Conservation (phyloP, 2,797 vertebrate species). For the Halcyon leucocephala region DNA sequence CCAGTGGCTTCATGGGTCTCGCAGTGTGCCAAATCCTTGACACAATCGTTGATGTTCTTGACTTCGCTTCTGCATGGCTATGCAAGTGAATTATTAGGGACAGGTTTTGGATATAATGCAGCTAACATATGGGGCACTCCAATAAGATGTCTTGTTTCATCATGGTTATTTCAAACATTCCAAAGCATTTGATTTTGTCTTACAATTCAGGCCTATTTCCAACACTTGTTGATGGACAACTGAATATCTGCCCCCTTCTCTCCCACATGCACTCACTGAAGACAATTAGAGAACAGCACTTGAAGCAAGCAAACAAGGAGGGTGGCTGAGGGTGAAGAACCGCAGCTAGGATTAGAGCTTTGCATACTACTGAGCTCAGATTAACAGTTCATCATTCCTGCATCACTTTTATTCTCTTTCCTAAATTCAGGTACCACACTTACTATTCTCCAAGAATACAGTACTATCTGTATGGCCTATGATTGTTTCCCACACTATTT, state of each 20-base stretch:
- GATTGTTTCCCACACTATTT: not conserved
- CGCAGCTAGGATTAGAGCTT: not conserved
- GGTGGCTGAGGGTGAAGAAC: not conserved
- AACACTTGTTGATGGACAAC: not conserved
- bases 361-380: not conserved
- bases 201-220: not conserved
- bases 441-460: not conserved
- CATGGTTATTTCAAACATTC: not conserved
- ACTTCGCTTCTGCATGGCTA: not conserved
- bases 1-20: not conserved
- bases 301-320: not conserved
- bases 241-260: not conserved
- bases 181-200: not conserved
- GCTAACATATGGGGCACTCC: not conserved
- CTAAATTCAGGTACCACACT: not conserved
- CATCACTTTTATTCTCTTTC: not conserved
- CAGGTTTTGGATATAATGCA: not conserved
- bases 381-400: not conserved
- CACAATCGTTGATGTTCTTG: not conserved
- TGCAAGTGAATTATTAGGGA: not conserved
- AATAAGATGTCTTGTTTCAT: not conserved
- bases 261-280: not conserved
- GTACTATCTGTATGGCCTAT: not conserved
- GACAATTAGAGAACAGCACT: not conserved
- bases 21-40: not conserved